Conservation (phyloP, 2,113 vertebrate genomes). For the Hipposideros armiger region DNA sequence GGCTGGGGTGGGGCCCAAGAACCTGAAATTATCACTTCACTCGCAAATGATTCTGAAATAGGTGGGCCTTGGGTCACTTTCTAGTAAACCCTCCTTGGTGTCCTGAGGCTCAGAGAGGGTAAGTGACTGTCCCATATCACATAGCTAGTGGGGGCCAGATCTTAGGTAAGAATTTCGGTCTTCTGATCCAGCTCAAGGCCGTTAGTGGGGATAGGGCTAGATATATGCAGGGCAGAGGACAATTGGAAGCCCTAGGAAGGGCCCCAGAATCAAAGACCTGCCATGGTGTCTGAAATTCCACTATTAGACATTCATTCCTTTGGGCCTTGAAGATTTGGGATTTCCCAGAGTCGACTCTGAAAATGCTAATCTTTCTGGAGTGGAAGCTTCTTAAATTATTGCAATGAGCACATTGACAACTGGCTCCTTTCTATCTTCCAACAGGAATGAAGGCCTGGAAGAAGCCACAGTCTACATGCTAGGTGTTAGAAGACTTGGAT, state of each 20-base stretch:
- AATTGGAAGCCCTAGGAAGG: background rate
- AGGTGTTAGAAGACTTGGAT: rapidly evolving
- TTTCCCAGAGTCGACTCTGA: background rate
- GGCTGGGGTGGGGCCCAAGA: background rate
- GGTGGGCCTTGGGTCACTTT: background rate
- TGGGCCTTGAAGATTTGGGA: background rate
- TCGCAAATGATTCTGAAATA: background rate
- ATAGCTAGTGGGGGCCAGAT: background rate
- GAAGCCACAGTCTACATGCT: background rate
- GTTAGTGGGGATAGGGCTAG: background rate
- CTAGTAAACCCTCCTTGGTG: background rate
- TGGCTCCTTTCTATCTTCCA: background rate
- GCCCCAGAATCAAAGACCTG: background rate
- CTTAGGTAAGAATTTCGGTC: background rate
- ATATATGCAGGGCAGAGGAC: background rate
- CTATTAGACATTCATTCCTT: background rate
- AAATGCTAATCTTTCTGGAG: background rate
- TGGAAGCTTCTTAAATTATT: background rate
- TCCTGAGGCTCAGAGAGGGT: background rate
- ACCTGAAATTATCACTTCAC: background rate
- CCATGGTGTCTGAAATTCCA: background rate
- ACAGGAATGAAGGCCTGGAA: no score
- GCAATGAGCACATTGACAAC: background rate
- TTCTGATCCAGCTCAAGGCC: background rate
- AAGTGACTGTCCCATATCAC: background rate